Conservation (phyloP, 2,113 vertebrate genomes). For the Verasper variegatus region DNA sequence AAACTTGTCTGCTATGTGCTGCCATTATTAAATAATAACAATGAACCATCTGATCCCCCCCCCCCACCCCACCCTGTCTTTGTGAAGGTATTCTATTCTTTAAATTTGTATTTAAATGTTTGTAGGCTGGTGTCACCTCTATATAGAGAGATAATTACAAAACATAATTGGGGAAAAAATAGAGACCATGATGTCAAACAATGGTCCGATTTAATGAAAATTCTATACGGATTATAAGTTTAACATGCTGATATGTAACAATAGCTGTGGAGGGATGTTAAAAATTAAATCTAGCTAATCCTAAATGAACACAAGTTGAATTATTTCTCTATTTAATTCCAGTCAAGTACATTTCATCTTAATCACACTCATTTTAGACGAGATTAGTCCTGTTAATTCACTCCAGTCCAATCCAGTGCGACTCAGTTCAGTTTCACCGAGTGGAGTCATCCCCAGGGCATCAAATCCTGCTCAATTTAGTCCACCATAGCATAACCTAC, state of each 20-base stretch:
- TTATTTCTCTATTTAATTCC: neutral
- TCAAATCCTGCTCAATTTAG: slow-evolving; percentile 15
- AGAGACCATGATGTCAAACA: neutral
- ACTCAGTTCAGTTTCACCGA: slow-evolving; percentile 35
- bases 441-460: slow-evolving; percentile 17
- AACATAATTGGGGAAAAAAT: neutral
- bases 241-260: neutral
- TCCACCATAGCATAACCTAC: slow-evolving; percentile 16
- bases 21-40: too few relatives aligned
- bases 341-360: neutral
- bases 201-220: neutral
- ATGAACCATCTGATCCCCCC: too few relatives aligned
- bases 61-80: too few relatives aligned
- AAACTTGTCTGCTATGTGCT: too few relatives aligned
- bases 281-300: neutral
- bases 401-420: slow-evolving; percentile 5
- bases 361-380: neutral
- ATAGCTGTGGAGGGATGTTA: neutral
- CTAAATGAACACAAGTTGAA: neutral
- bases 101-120: too few relatives aligned
- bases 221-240: neutral
- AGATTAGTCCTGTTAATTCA: neutral
- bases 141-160: neutral
- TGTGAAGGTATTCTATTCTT: too few relatives aligned
- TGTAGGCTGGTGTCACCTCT: too few relatives aligned